Evolutionary conservation across 1,140 invertebrate genomes (phyloP).

Genomic region (Drosophila nikananu): DNA sequence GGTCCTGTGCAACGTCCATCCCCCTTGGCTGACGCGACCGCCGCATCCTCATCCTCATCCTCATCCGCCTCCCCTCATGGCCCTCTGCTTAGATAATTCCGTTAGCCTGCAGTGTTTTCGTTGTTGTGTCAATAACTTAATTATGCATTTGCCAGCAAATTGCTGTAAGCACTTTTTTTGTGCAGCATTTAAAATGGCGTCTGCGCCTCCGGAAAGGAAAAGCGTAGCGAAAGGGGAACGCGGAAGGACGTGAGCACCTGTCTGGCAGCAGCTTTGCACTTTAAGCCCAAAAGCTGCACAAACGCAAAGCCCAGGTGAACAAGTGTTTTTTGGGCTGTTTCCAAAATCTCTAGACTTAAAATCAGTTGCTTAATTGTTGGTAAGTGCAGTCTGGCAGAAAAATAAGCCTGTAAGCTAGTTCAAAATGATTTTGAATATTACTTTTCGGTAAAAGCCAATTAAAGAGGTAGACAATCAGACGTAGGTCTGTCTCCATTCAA

Average conservation of each 20-base stretch:
- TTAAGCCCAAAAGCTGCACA: constrained; percentile 52
- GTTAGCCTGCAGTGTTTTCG: constrained; percentile 66
- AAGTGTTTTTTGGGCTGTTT: constrained; percentile 23
- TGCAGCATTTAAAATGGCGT: constrained; percentile 67
- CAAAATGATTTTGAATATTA: not conserved
- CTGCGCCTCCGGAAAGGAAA: constrained; percentile 30
- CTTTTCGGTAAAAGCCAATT: not conserved
- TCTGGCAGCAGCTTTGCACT: constrained; percentile 34
- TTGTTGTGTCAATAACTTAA: constrained; percentile 74
- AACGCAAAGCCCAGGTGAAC: constrained; percentile 23
- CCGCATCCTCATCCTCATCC: constrained; percentile 36
- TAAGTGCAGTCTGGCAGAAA: not conserved
- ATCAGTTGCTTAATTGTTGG: constrained; percentile 34
- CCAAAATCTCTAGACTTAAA: constrained; percentile 7
- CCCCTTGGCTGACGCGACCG: constrained; percentile 11
- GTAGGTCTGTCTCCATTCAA: not conserved
- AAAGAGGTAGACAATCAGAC: not conserved
- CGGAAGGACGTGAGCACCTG: not conserved
- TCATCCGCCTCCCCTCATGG: constrained; percentile 33
- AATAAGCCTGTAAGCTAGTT: not conserved
- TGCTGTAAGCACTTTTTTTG: constrained; percentile 60
- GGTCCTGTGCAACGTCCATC: constrained; percentile 41
- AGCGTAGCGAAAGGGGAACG: not conserved
- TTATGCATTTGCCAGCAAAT: constrained; percentile 73
- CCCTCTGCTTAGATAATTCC: constrained; percentile 67